Evolutionary conservation across 2,797 vertebrate species (phyloP), one percentile per base, ranked within the genome.

Genomic region (Caiman crocodilus): DNA sequence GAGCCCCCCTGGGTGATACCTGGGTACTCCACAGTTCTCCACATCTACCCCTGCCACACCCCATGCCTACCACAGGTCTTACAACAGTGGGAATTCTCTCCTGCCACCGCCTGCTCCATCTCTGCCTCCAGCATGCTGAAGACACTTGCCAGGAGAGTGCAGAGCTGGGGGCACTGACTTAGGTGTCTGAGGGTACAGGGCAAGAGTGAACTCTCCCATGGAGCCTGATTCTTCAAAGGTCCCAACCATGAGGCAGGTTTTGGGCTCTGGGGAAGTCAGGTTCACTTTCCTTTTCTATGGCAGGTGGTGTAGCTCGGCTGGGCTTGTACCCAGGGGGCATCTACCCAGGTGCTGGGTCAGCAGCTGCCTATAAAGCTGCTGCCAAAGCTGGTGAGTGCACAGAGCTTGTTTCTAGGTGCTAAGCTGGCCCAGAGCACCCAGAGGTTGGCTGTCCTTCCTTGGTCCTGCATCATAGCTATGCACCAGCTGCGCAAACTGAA

Each of bases 311-410:
- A 0, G 94, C 69, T 50, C 79, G 94, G 25, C 95, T 96, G 26
- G 95, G 59, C 0, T 85, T 10, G 26, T 90, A 26, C 64, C 96
- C 95, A 0, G 97, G 88, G 2, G 97, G 83, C 0, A 5, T 16
- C 32, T 98, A 73, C 88, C 98, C 97, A 0, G 97, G 97, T 28
- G 96, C 89, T 32, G 64, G 94, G 35, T 71, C 89, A 2, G 97
- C 61, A 0, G 98, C 97, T 0, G 98, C 98, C 1, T 98, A 98
- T 42, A 98, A 98, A 89, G 98, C 98, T 16, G 98, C 97, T 4
- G 98, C 97, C 0, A 98, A 98, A 95, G 97, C 98, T 67, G 98
- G 98, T 98, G 90, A 97, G 97, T 97, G 64, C 61, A 3, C 2
- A 1, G 20, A 17, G 13, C 64, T 26, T 3, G 6, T 50, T 14